Evolutionary conservation across 1,140 invertebrate genomes (phyloP).

Genomic region (Meloidogyne floridensis): DNA sequence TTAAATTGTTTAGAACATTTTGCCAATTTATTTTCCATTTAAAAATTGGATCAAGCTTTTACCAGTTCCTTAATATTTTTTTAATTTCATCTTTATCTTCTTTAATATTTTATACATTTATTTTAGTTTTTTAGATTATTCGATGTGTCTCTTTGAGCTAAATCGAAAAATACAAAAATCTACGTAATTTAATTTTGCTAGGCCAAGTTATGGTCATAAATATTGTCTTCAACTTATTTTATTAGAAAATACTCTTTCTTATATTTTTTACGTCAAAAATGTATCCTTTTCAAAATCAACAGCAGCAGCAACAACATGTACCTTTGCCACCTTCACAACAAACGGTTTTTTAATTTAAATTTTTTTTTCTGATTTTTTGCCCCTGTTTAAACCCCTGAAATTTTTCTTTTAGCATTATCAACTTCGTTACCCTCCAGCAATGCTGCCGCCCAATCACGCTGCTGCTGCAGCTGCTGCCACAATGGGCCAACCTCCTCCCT

Average conservation of each 20-base stretch:
- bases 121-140: neutral
- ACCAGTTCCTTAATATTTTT: no score
- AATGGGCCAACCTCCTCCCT: conserved; percentile 10
- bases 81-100: no score
- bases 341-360: neutral
- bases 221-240: neutral
- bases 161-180: neutral
- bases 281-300: conserved; percentile 26
- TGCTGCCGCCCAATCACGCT: neutral
- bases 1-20: no score
- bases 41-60: no score
- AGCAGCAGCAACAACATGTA: neutral
- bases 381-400: no score
- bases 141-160: neutral
- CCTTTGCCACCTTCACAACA: conserved; percentile 22
- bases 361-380: neutral
- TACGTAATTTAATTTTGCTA: neutral
- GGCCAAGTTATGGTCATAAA: neutral
- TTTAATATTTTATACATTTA: no score
- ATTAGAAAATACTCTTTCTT: neutral
- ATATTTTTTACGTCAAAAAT: neutral
- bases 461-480: conserved; percentile 20
- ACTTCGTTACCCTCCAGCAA: neutral
- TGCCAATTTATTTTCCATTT: no score
- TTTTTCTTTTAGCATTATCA: neutral